Base-by-base conservation (phyloP, 2,113 vertebrate species). In the Cyanocitta stelleri region DNA sequence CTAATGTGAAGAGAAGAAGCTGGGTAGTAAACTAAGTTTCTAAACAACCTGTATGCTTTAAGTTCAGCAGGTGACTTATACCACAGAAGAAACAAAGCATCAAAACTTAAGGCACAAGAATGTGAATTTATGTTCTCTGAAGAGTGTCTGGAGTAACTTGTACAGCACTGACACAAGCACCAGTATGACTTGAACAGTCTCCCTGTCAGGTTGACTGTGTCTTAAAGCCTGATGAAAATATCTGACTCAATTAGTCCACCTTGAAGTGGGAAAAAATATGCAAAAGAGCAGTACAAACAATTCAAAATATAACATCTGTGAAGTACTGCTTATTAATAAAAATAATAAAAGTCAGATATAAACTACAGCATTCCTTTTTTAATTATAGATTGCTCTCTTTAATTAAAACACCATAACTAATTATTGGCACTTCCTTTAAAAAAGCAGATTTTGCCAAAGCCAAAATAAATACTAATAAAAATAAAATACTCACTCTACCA, bases 391-490 rank as follows among this genome's bases (percentile, higher is more conserved):
- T 72, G 11, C 63, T 92, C 7, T 61, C 66, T 72, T 51, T 94
- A 91, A 96, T 96, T 96, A 95, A 96, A 96, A 68, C 29, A 85
- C 80, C 48, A 3, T 67, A 90, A 84, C 29, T 66, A 90, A 92
- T 90, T 76, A 84, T 78, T 78, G 61, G 58, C 35, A 66, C 37
- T 76, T 75, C 58, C 58, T 86, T 86, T 86, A 74, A 85, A 87
- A 93, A 87, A 77, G 32, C 48, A 67, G 59, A 62, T 61, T n/a
- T 93, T 94, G 75, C 87, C 76, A 91, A 72, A 88, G 63, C 87
- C 82, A 44, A 51, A 64, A 56, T 37, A 95, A 91, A 86, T 84
- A 96, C 62, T 76, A 76, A 87, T 79, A 85, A 58, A 49, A 49
- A 49, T 49, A 49, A 49, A 24, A 49, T 24, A 49, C 35, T 82